Evolutionary conservation across 2,113 vertebrate genomes (phyloP), one percentile per base, ranked within the genome.

Genomic region (Nycticebus coucang): DNA sequence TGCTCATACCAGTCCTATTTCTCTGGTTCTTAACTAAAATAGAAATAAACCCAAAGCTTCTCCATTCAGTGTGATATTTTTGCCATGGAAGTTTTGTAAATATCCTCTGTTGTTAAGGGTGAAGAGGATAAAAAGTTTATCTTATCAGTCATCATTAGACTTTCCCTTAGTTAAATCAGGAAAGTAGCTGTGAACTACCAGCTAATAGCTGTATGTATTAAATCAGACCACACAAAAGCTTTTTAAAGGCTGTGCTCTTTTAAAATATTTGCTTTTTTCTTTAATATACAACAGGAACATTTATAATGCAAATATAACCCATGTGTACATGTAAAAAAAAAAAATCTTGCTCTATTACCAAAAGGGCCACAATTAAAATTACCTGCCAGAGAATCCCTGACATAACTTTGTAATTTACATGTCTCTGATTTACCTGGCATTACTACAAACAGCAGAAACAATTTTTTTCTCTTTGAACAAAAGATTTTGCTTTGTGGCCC

Each of bases 161-260:
- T 93, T 81, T 72, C 59, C 28, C 33, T 30, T 55, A 19, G 2
- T 86, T 89, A 84, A 64, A 30, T 35, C 35, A 72, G 33, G 66
- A 33, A 62, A 57, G n/a, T 57, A 88, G 30, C 26, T 33, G 53
- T 37, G 37, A 68, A 33, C 60, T 93, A 57, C 37, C n/a, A n/a
- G 28, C 41, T 69, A 21, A 89, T 24, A 59, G 3, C 7, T 84
- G 13, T n/a, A 66, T 30, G n/a, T 24, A 62, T 14, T 84, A 55
- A 79, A 62, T 28, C 22, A 33, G 22, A 64, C 14, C 19, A 59
- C n/a, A 72, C 4, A 24, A 17, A 86, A 72, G 22, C 24, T 93
- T 78, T 78, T 92, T 69, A 85, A 80, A 91, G 81, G 12, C 26
- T 75, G 9, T 69, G 18, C 12, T n/a, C 68, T 91, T 94, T 87